Evolutionary conservation across 2,888 invertebrate genomes (phyloP).

Genomic region (Apamea crenata): DNA sequence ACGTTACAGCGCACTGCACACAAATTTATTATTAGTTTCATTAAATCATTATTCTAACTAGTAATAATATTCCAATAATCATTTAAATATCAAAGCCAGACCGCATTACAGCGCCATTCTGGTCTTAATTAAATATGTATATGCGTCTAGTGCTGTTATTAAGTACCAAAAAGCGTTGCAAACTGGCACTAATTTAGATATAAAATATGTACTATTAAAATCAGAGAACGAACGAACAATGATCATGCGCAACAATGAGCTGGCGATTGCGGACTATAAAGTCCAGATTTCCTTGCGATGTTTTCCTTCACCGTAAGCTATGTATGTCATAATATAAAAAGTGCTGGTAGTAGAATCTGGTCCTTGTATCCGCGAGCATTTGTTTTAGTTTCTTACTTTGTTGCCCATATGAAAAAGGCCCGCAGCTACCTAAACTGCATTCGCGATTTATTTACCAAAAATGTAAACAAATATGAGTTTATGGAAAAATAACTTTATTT

Average conservation of each 20-base stretch:
- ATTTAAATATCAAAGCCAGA: not conserved
- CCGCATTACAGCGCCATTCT: not conserved
- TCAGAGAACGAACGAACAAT: slow-evolving; percentile 3
- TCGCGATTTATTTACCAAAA: too few species aligned
- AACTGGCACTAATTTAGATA: not conserved
- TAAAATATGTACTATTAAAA: slow-evolving; percentile 1
- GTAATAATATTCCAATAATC: not conserved
- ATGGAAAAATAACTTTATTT: too few species aligned
- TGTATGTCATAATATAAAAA: not conserved
- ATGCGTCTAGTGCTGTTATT: not conserved
- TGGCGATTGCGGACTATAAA: slow-evolving; percentile 8
- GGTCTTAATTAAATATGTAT: not conserved
- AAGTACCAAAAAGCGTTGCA: slow-evolving; percentile 5
- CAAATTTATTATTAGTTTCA: not conserved
- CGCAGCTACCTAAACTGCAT: not conserved
- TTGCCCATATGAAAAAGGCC: not conserved
- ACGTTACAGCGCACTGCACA: too few species aligned
- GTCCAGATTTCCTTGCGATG: slow-evolving; percentile 15
- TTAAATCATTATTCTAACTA: not conserved
- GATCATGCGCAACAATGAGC: slow-evolving; percentile 2
- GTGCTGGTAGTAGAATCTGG: not conserved
- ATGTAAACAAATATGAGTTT: too few species aligned
- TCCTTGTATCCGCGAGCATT: not conserved
- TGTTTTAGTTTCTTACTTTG: not conserved
- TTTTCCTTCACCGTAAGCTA: not conserved